Percentiles rank a stretch among this genome's conserved stretches.
These are phyloP conservation scores for Atherix ibis DNA, from an alignment of 2,888 invertebrate species.

Conservation along the genomic window DNA sequence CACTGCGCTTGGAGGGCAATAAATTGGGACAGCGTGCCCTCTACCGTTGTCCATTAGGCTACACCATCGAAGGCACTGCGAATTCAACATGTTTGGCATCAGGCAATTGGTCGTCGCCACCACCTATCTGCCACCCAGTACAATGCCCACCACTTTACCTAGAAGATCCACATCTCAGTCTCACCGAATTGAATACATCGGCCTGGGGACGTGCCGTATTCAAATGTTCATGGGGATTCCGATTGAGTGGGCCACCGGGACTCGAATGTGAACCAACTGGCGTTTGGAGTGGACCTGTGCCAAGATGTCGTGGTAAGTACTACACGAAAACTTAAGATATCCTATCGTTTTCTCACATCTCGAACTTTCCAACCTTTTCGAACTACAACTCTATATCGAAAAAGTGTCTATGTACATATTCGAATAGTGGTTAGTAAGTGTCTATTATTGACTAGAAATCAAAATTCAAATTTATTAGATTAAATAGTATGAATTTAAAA, in stretches of 20 bases:
- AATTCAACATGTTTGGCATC: conserved; percentile 70
- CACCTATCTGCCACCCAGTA: conserved; percentile 62
- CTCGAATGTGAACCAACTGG: conserved; percentile 67
- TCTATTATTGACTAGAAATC: too few species aligned
- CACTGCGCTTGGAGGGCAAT: conserved; percentile 59
- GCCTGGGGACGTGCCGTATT: conserved; percentile 68
- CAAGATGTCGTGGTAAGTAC: conserved; percentile 56
- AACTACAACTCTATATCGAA: too few species aligned
- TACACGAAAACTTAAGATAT: too few species aligned
- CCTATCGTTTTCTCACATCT: too few species aligned
- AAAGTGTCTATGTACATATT: too few species aligned
- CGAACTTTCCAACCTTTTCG: too few species aligned
- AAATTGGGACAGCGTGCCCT: conserved; percentile 56
- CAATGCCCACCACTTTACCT: conserved; percentile 55
- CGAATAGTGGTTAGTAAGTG: too few species aligned
- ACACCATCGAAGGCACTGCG: conserved; percentile 57
- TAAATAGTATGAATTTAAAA: too few species aligned
- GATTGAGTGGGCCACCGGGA: conserved; percentile 57
- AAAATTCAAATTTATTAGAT: too few species aligned
- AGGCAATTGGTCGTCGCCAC: conserved; percentile 63
- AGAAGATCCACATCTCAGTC: conserved; percentile 52
- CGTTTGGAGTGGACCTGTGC: conserved; percentile 61
- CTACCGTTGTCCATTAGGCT: conserved; percentile 57
- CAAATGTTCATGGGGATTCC: conserved; percentile 71
- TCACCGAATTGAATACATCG: conserved; percentile 66